Base-by-base conservation (phyloP, 2,888 invertebrate genomes). In the Portevinia maculata region DNA sequence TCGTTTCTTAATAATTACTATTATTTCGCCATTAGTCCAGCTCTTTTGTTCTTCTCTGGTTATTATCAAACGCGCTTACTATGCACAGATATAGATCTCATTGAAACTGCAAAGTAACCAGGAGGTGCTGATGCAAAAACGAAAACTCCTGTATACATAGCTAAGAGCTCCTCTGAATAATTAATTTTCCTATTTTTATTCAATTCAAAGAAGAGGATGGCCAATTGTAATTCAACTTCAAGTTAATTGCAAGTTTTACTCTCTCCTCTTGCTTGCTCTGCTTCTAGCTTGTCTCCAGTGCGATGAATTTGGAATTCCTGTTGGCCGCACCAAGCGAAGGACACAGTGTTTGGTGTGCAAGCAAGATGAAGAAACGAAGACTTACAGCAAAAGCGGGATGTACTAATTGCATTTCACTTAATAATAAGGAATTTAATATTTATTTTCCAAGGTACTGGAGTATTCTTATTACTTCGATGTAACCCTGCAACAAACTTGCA, bases 201-300 rank as follows among this genome's bases (percentile, higher is more conserved):
- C 60, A 74, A 74, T 62, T 79, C 62, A 17, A 34, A 46, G 34
- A 17, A 62, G 28, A 74, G 69, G 37, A 74, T 55, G 62, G 44
- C 24, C 67, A 74, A 70, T 69, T 79, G 74, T 57, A 50, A 69
- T 74, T 62, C 55, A 74, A 79, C 67, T 79, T 79, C 28, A 55
- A 79, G 74, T 73, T 74, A 74, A 79, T 74, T 79, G 55, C 69
- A 74, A 74, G 37, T 69, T 69, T 69, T 44, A 48, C 55, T 57
- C 67, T 41, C 74, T 67, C 60, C 46, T 60, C 15, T 71, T 59
- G 41, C 11, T 46, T 9, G 24, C 13, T 19, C 52, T 28, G 24
- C 24, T 34, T 19, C 30, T 7, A 7, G n/a, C 46, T 41, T 41
- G 46, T 57, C 41, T 19, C 24, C 32, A n/a, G n/a, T n/a, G n/a